Conservation (phyloP, 2,888 invertebrate species). For the Ommatoiulus sabulosus region DNA sequence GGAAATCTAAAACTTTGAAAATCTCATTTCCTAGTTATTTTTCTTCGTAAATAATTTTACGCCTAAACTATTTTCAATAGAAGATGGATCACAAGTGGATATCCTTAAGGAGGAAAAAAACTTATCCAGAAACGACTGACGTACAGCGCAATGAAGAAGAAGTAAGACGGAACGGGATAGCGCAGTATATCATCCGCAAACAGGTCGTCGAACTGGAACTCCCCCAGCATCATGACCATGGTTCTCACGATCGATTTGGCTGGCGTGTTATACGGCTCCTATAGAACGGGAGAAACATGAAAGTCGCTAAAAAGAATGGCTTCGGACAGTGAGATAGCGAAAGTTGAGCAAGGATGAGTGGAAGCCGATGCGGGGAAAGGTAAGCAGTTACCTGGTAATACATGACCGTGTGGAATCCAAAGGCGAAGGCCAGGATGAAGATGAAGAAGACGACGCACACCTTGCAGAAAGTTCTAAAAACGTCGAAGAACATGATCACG, state of each 20-base stretch:
- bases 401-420: conserved; percentile 65
- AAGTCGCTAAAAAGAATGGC: not conserved
- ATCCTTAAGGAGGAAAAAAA: too few relatives aligned
- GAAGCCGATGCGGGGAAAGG: not conserved
- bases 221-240: conserved; percentile 68
- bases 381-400: conserved; percentile 61
- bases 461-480: conserved; percentile 66
- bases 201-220: conserved; percentile 66
- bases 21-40: too few relatives aligned
- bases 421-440: conserved; percentile 65
- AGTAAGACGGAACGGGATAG: conserved; percentile 66
- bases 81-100: too few relatives aligned
- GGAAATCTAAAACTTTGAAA: too few relatives aligned
- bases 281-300: not conserved
- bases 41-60: too few relatives aligned
- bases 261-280: conserved; percentile 64
- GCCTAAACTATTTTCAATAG: too few relatives aligned
- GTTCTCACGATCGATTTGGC: conserved; percentile 65
- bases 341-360: too few relatives aligned
- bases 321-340: too few relatives aligned
- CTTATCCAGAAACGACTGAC: too few relatives aligned
- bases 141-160: conserved; percentile 66
- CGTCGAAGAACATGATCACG: conserved; percentile 68
- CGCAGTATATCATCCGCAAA: conserved; percentile 64
- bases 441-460: conserved; percentile 67